Evolutionary conservation across 2,113 vertebrate genomes (phyloP).

Genomic region (Oenanthe melanoleuca): DNA sequence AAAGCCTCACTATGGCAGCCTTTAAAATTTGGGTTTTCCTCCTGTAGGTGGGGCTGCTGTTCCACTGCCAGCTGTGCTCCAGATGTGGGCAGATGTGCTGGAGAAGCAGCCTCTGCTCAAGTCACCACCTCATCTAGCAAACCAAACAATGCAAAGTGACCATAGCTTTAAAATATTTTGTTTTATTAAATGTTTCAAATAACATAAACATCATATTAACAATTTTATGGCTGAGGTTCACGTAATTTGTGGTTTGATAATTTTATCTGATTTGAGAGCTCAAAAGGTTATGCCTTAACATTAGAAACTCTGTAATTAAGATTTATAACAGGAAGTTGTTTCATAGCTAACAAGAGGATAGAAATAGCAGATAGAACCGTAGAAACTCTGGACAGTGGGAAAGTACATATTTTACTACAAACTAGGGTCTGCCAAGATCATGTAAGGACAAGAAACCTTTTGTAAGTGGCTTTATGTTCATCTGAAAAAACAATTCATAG

Average conservation of each 20-base stretch:
- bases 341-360: constrained; percentile 48
- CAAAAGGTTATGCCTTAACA: constrained; percentile 36
- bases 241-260: neutral
- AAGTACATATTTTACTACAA: neutral
- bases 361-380: constrained; percentile 51
- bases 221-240: constrained; percentile 62
- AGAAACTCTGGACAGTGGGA: constrained; percentile 45
- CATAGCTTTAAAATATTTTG: constrained; percentile 61
- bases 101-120: neutral
- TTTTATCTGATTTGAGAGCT: constrained; percentile 36
- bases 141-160: neutral
- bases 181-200: constrained; percentile 70
- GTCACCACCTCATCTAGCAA: neutral
- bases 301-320: constrained; percentile 57
- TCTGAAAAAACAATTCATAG: neutral
- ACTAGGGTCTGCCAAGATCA: neutral
- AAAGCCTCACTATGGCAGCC: neutral
- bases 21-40: neutral
- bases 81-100: neutral
- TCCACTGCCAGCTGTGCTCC: neutral
- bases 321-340: constrained; percentile 45
- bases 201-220: constrained; percentile 64
- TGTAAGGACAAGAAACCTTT: neutral
- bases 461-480: neutral
- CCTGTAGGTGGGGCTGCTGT: neutral